Evolutionary conservation across 2,113 vertebrate genomes (phyloP).

Genomic region (pig (Sus scrofa)): T2T-Sscrofa CM000819.6:30582001-30582500

Average conservation of each 20-base stretch:
- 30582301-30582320: background rate
- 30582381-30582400: constrained; percentile 60
- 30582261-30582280: background rate
- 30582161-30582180: background rate
- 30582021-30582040: background rate
- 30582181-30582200: background rate
- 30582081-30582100: background rate
- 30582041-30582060: background rate
- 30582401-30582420: background rate
- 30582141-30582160: background rate
- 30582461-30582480: background rate
- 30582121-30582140: background rate
- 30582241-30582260: background rate
- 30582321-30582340: constrained; percentile 27
- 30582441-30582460: background rate
- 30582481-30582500: background rate
- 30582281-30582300: background rate
- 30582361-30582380: constrained; percentile 57
- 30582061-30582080: background rate
- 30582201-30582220: background rate
- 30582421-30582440: constrained; percentile 42
- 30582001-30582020: background rate
- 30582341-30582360: constrained; percentile 48
- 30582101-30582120: background rate
- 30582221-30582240: constrained; percentile 18